These are phyloP conservation scores for Bolborhynchus lineola DNA, from an alignment of 2,113 vertebrate species.

Conservation along the genomic window DNA sequence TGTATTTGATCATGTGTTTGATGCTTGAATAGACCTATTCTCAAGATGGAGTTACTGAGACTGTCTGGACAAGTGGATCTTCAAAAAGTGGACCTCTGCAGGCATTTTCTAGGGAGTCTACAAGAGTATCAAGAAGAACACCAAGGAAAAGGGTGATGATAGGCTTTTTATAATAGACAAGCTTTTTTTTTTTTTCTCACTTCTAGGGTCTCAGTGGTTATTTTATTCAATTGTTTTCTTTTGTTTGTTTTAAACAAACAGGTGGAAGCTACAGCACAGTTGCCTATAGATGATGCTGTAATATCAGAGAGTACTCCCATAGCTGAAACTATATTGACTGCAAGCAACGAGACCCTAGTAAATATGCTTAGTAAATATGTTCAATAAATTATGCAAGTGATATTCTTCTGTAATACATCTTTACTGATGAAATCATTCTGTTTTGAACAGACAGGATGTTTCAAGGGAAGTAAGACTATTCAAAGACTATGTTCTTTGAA, in stretches of 20 bases:
- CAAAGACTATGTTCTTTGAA: background rate
- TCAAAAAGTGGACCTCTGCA: conserved; percentile 81
- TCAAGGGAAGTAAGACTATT: background rate
- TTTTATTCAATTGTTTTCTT: conserved; percentile 73
- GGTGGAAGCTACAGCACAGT: conserved; percentile 80
- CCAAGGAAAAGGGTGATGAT: conserved; percentile 84
- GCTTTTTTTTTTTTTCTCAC: conserved; percentile 26
- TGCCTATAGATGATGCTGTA: conserved; percentile 81
- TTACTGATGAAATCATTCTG: background rate
- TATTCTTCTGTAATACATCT: conserved; percentile 62
- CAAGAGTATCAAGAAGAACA: conserved; percentile 79
- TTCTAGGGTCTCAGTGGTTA: conserved; percentile 51
- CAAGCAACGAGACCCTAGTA: conserved; percentile 84
- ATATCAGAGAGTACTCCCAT: conserved; percentile 79
- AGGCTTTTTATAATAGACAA: conserved; percentile 72
- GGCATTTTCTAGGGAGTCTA: conserved; percentile 80
- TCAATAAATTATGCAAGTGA: conserved; percentile 57
- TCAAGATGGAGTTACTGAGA: conserved; percentile 76
- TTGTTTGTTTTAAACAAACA: conserved; percentile 80
- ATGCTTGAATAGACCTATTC: conserved; percentile 79
- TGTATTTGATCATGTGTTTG: conserved; percentile 71
- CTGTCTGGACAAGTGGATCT: conserved; percentile 80
- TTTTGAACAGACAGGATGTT: background rate
- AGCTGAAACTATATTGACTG: conserved; percentile 81
- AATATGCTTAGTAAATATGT: conserved; percentile 75